Conservation (phyloP, 2,797 vertebrate genomes). For the Emys orbicularis region DNA sequence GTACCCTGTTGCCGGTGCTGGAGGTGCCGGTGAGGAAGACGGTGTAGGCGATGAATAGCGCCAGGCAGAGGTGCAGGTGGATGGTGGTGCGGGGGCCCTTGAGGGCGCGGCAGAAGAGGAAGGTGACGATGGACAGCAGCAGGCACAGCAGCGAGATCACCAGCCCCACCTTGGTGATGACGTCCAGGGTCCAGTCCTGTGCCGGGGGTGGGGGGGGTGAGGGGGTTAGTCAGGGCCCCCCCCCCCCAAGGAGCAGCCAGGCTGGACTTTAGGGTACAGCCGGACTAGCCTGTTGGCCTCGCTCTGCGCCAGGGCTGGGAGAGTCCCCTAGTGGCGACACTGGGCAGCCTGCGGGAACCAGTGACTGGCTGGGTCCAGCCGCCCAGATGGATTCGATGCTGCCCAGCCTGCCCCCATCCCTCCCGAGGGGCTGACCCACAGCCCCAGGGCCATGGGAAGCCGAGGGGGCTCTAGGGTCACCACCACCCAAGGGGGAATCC, state of each 20-base stretch:
- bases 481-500: too few species aligned
- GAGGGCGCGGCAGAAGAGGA: conserved; percentile 85
- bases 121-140: conserved; percentile 88
- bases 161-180: conserved; percentile 87
- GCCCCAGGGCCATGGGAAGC: too few species aligned
- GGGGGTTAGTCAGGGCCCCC: too few species aligned
- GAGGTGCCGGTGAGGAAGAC: conserved; percentile 86
- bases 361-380: background rate
- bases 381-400: background rate
- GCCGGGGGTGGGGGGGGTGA: background rate
- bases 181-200: conserved; percentile 71
- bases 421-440: background rate
- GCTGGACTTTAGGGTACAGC: background rate
- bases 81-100: conserved; percentile 87
- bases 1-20: conserved; percentile 79
- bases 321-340: background rate
- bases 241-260: background rate
- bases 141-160: conserved; percentile 86
- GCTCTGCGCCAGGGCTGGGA: background rate
- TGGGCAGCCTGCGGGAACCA: background rate
- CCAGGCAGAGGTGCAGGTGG: conserved; percentile 89
- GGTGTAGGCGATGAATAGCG: conserved; percentile 84
- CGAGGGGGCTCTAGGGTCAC: too few species aligned
- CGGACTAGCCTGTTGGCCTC: too few species aligned
- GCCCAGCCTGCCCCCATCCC: background rate